Evolutionary conservation across 2,113 vertebrate species (phyloP).

Genomic region (Crotalus viridis): DNA sequence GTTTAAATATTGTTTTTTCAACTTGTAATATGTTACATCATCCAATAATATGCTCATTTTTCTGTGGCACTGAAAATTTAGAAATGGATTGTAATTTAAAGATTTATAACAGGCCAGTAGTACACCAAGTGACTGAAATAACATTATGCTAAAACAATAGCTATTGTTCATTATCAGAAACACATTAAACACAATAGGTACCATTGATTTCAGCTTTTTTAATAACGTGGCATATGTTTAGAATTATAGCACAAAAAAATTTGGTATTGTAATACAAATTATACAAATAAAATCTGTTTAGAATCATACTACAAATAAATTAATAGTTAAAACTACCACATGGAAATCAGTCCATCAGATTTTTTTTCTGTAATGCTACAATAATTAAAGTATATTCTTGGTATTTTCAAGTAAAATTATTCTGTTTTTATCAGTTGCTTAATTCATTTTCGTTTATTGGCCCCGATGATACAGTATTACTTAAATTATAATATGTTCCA

Average conservation of each 20-base stretch:
- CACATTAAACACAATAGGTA: neutral
- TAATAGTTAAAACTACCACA: neutral
- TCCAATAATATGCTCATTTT: constrained; percentile 20
- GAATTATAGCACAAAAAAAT: neutral
- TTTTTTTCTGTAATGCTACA: neutral
- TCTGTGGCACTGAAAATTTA: constrained; percentile 17
- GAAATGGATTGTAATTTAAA: constrained; percentile 8
- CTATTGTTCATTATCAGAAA: neutral
- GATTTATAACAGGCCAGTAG: neutral
- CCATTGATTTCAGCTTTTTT: neutral
- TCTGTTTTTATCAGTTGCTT: neutral
- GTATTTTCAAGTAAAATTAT: neutral
- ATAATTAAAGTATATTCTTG: neutral
- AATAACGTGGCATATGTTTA: neutral
- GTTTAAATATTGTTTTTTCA: constrained; percentile 29
- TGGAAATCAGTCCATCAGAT: neutral
- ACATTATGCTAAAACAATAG: neutral
- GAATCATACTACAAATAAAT: neutral
- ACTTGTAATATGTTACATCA: constrained; percentile 3
- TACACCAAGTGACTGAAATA: neutral
- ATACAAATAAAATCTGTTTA: neutral
- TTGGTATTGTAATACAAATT: neutral
- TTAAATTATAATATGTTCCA: neutral
- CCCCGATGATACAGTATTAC: neutral
- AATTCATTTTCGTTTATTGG: neutral